Evolutionary conservation across 1,140 invertebrate species (phyloP).

Genomic region (Achatina immaculata): DNA sequence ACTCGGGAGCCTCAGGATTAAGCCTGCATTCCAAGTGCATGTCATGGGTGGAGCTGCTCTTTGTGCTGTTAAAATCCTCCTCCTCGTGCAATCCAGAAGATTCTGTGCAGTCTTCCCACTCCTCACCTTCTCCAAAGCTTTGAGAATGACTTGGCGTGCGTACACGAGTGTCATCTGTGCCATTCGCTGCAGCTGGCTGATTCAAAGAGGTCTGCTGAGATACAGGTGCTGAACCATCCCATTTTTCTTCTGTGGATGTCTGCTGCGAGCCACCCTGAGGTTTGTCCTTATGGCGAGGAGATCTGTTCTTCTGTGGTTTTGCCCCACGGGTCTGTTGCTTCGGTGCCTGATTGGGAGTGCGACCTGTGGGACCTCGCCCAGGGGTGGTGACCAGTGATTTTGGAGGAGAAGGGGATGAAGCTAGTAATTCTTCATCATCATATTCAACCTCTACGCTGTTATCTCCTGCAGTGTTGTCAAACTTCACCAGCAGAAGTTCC

Average conservation of each 20-base stretch:
- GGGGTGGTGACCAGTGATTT: background rate
- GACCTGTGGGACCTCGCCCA: conserved; percentile 29
- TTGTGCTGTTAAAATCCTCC: conserved; percentile 24
- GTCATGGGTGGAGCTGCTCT: background rate
- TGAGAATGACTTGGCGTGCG: conserved; percentile 38
- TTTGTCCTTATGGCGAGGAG: conserved; percentile 14
- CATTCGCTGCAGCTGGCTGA: background rate
- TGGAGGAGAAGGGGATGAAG: background rate
- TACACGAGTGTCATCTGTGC: background rate
- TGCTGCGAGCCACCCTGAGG: background rate
- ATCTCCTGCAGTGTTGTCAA: conserved; percentile 55
- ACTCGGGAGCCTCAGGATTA: conserved; percentile 60
- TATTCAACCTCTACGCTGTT: conserved; percentile 60
- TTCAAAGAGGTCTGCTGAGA: background rate
- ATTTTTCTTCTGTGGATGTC: background rate
- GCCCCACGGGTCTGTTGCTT: background rate
- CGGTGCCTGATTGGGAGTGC: conserved; percentile 25
- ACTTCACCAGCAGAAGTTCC: conserved; percentile 58
- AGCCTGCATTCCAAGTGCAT: conserved; percentile 49
- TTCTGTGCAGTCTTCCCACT: conserved; percentile 57
- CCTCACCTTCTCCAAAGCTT: conserved; percentile 49
- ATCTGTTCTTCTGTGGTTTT: conserved; percentile 1
- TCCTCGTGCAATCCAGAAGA: conserved; percentile 44
- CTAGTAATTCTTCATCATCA: conserved; percentile 42
- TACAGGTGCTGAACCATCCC: background rate